These are phyloP conservation scores for Eristalis arbustorum DNA, from an alignment of 2,888 invertebrate genomes.

Conservation along the genomic window DNA sequence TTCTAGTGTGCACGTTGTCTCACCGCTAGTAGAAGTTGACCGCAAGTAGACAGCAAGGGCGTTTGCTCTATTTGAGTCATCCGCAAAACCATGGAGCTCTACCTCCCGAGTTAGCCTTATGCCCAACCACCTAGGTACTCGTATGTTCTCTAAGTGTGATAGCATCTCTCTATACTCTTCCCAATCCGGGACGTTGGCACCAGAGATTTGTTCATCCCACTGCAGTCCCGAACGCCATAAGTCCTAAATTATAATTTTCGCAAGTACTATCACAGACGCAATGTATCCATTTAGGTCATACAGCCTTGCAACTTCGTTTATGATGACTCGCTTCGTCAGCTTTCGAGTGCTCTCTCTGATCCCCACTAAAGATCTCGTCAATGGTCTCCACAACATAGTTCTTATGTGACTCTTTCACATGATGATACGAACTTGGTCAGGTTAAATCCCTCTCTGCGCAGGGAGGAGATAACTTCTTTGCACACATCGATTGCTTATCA, in stretches of 20 bases:
- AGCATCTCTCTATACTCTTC: not conserved
- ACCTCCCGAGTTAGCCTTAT: not conserved
- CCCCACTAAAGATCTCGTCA: too few species aligned
- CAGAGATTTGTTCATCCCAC: not conserved
- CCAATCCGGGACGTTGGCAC: not conserved
- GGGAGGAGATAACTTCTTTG: not conserved
- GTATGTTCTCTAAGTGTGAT: not conserved
- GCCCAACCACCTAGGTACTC: conserved; percentile 6
- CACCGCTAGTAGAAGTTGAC: not conserved
- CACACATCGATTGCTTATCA: not conserved
- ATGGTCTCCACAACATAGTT: not conserved
- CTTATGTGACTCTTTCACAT: not conserved
- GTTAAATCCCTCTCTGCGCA: not conserved
- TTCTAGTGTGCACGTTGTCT: not conserved
- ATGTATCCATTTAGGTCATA: not conserved
- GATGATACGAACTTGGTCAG: not conserved
- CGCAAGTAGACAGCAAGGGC: not conserved
- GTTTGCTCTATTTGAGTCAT: not conserved
- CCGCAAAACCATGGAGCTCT: conserved; percentile 16
- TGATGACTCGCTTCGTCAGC: not conserved
- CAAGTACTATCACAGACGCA: not conserved
- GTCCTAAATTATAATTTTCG: too few species aligned
- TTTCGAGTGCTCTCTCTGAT: not conserved
- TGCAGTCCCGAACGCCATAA: too few species aligned
- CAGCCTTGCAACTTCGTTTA: not conserved